These are phyloP conservation scores for Xenopus petersii DNA, from an alignment of 2,797 vertebrate species.

Conservation along the genomic window DNA sequence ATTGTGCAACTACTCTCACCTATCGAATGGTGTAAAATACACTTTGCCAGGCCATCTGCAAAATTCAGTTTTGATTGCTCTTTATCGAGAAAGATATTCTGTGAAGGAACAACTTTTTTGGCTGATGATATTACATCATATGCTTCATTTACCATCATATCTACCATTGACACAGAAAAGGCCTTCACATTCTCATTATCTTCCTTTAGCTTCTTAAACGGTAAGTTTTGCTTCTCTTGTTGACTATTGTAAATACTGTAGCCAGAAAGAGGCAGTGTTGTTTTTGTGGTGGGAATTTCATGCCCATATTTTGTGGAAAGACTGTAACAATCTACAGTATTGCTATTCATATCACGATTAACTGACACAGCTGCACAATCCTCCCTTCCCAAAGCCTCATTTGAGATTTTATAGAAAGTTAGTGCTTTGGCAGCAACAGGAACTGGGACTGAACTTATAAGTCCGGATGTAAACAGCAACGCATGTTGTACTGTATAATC, in stretches of 20 bases:
- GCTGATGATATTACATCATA: conserved; percentile 80
- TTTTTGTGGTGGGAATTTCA: conserved; percentile 12
- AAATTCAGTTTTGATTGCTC: conserved; percentile 56
- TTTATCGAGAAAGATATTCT: conserved; percentile 49
- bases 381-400: conserved; percentile 41
- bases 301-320: conserved; percentile 3
- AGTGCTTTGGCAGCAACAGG: conserved; percentile 86
- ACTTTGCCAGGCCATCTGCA: conserved; percentile 62
- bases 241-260: neutral
- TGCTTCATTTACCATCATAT: conserved; percentile 84
- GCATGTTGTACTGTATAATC: conserved; percentile 87
- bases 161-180: conserved; percentile 85
- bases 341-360: neutral
- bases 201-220: conserved; percentile 10
- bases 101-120: conserved; percentile 61
- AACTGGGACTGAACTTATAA: conserved; percentile 89
- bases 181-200: conserved; percentile 55
- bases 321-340: conserved; percentile 20
- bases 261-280: neutral
- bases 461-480: conserved; percentile 86
- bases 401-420: conserved; percentile 67
- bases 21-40: conserved; percentile 61
- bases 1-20: conserved; percentile 59
- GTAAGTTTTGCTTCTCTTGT: conserved; percentile 4
- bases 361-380: conserved; percentile 47